A percentile compares a stretch with the other conserved stretches of the same genome.
phyloP scores from a whole-genome alignment of 2,797 vertebrate genomes.

The Pangasius krempfi region DNA sequence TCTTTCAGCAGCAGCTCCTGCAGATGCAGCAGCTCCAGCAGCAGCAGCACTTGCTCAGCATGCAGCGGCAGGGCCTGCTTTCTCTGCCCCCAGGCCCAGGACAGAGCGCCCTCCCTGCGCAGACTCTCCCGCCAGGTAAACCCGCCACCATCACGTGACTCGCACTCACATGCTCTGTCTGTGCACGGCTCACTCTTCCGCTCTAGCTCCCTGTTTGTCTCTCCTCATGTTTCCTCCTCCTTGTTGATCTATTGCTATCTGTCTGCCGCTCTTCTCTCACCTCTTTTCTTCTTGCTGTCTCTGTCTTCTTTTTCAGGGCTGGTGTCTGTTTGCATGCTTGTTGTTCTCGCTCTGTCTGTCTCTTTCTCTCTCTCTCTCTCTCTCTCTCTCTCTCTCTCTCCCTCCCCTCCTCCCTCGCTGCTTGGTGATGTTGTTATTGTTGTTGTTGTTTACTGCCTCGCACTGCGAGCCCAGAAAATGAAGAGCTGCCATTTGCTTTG shows the following conservation, averaged over 20 bases:
- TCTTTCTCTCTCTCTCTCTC: neutral
- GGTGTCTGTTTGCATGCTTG: constrained; percentile 47
- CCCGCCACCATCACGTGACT: constrained; percentile 58
- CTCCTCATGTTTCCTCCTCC: constrained; percentile 56
- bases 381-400: constrained; percentile 7
- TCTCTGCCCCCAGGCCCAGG: constrained; percentile 88
- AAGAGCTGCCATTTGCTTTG: constrained; percentile 63
- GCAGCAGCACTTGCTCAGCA: constrained; percentile 98
- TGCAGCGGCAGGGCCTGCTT: constrained; percentile 99
- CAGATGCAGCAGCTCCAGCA: constrained; percentile 99
- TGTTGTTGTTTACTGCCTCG: constrained; percentile 62
- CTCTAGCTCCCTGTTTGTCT: constrained; percentile 39
- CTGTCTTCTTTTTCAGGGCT: constrained; percentile 33
- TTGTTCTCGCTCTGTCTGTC: constrained; percentile 42
- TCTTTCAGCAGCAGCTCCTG: constrained; percentile 99
- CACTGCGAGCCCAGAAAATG: constrained; percentile 53
- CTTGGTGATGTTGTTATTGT: constrained; percentile 52
- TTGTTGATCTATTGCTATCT: constrained; percentile 32
- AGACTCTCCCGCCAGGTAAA: constrained; percentile 93
- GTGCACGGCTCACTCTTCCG: constrained; percentile 51
- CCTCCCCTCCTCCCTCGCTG: constrained; percentile 36
- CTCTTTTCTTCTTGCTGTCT: constrained; percentile 6
- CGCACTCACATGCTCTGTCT: constrained; percentile 46
- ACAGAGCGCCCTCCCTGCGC: constrained; percentile 93
- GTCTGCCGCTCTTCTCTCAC: constrained; percentile 24